Percentiles rank a stretch among this genome's conserved stretches.
phyloP scores from a whole-genome alignment of 2,113 vertebrate species.

The Asarcornis scutulata region DNA sequence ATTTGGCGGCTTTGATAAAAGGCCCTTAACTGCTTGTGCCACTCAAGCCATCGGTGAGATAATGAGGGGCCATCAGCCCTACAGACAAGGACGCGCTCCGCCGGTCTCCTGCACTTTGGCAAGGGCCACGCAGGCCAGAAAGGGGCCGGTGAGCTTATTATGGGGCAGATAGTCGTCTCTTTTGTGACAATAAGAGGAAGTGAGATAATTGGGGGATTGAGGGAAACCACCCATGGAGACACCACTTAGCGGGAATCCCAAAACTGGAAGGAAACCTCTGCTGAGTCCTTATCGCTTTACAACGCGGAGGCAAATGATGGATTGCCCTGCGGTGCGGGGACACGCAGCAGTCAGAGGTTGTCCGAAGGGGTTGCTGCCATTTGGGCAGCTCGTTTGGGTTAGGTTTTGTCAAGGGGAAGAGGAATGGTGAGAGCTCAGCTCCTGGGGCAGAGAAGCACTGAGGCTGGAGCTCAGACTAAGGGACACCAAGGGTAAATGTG shows the following conservation, averaged over 20 bases:
- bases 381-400: background rate
- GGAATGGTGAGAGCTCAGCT: background rate
- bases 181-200: constrained; percentile 82
- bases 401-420: background rate
- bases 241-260: constrained; percentile 76
- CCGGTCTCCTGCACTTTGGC: background rate
- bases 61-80: constrained; percentile 59
- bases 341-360: background rate
- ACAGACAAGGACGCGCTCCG: background rate
- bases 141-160: constrained; percentile 18
- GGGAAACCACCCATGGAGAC: constrained; percentile 79
- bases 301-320: constrained; percentile 63
- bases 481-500: rapidly evolving
- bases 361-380: background rate
- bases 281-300: constrained; percentile 72
- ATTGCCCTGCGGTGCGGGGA: constrained; percentile 44
- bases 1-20: constrained; percentile 75
- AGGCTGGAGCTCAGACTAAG: background rate
- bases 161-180: constrained; percentile 63
- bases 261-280: constrained; percentile 79
- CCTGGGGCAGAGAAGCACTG: background rate
- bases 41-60: constrained; percentile 62
- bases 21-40: constrained; percentile 60
- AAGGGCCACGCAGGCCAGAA: background rate
- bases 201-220: constrained; percentile 75